A percentile compares a stretch with the other conserved stretches of the same genome.
These are phyloP conservation scores for Apostichopus parvimensis DNA, from an alignment of 35 echinoderm and acorn worm species.

Conservation along the genomic window DNA sequence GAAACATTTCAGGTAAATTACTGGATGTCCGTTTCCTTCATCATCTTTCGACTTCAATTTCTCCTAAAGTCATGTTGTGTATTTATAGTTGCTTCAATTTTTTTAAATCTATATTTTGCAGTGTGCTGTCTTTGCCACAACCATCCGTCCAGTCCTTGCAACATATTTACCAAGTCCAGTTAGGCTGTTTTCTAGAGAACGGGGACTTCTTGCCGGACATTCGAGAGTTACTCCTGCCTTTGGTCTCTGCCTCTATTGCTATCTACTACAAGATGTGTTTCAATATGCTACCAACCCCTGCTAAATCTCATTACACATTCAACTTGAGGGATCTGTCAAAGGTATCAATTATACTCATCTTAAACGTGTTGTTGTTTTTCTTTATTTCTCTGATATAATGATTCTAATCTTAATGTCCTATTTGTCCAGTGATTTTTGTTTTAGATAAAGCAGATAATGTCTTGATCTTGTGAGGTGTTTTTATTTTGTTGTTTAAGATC, in stretches of 20 bases:
- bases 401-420: no score
- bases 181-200: conserved; percentile 92
- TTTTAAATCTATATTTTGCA: not conserved
- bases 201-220: conserved; percentile 93
- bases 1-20: conserved; percentile 88
- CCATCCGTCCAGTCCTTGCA: conserved; percentile 89
- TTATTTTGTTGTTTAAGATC: no score
- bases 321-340: conserved; percentile 97
- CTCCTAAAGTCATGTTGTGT: no score
- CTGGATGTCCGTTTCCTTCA: no score
- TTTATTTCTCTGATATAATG: no score
- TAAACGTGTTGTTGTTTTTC: no score
- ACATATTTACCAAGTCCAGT: conserved; percentile 98
- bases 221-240: conserved; percentile 73
- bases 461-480: no score
- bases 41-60: no score
- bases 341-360: conserved; percentile 32
- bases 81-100: no score
- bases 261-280: conserved; percentile 98
- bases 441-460: no score
- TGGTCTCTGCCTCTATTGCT: conserved; percentile 94
- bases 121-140: conserved; percentile 90
- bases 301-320: conserved; percentile 98
- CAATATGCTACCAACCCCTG: conserved; percentile 94
- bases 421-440: no score